Evolutionary conservation across 2,888 invertebrate species (phyloP), one percentile per base, ranked within the genome.

Genomic region (Cerceris ruficornis): DNA sequence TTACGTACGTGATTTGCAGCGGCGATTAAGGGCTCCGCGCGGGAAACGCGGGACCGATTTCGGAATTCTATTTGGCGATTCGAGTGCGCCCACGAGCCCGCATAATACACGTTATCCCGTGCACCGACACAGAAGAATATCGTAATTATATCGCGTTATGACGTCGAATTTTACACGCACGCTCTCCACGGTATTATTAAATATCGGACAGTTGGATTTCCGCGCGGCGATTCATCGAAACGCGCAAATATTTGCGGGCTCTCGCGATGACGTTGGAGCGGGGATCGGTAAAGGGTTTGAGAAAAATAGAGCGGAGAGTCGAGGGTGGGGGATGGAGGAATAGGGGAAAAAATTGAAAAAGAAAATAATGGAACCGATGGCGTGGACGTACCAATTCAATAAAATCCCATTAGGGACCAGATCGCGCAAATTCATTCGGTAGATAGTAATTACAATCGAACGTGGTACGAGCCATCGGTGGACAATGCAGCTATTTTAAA

Each of bases 391-490:
- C 14, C 80, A 75, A 84, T 80, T 80, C 74, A 70, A 84, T 83
- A 80, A 80, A 84, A 84, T 82, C 62, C 84, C 80, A 80, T 84
- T 84, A 80, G 81, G 59, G 66, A 41, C 43, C 52, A 68, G 58
- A 60, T 70, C 74, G 72, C 66, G 72, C 54, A 75, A 80, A 81
- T 81, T 84, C 81, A 79, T 84, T 84, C 62, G 76, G 55, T 68
- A 65, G 68, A 52, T 66, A 67, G 75, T 81, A 83, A 83, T 83
- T 83, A 80, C 77, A 58, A 80, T 72, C 72, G 69, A 70, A 70
- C 69, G 65, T 49, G 41, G 52, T 39, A 15, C 41, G 54, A 14
- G 64, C 58, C 64, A 59, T 57, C 41, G 68, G 28, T 55, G 54
- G 39, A 59, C 75, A 52, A 50, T 55, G 55, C 54, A 58, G 50